phyloP scores from a whole-genome alignment of 1,140 invertebrate genomes.

The Wiebesia pumilae region DNA sequence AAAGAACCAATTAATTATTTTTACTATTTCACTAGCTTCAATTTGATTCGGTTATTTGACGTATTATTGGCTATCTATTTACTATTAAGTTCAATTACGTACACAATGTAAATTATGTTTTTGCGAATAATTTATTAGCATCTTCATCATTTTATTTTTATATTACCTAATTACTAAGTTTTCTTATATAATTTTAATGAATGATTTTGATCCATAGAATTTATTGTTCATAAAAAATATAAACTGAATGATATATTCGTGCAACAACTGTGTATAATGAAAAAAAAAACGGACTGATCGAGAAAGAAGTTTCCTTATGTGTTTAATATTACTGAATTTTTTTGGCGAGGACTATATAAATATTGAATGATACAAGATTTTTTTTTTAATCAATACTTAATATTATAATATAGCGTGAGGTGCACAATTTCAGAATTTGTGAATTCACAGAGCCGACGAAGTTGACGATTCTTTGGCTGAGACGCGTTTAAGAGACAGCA shows the following conservation, averaged over 20 bases:
- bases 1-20: too few relatives aligned
- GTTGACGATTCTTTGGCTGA: constrained; percentile 36
- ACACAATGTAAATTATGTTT: too few relatives aligned
- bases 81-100: too few relatives aligned
- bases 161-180: not conserved
- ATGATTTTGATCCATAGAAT: too few relatives aligned
- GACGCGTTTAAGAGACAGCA: not conserved
- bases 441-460: not conserved
- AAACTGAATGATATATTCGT: not conserved
- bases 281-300: too few relatives aligned
- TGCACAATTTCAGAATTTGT: not conserved
- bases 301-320: not conserved
- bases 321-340: not conserved
- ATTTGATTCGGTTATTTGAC: too few relatives aligned
- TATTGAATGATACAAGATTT: not conserved
- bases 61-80: too few relatives aligned
- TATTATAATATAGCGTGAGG: not conserved
- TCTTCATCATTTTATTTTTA: not conserved
- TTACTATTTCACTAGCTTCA: too few relatives aligned
- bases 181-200: not conserved
- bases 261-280: not conserved
- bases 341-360: not conserved
- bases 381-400: not conserved
- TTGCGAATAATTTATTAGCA: not conserved
- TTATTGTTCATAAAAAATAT: too few relatives aligned